A percentile compares a stretch with the other conserved stretches of the same genome.
These are phyloP conservation scores for Diprion similis DNA, from an alignment of 1,140 invertebrate genomes.

Conservation along the genomic window DNA sequence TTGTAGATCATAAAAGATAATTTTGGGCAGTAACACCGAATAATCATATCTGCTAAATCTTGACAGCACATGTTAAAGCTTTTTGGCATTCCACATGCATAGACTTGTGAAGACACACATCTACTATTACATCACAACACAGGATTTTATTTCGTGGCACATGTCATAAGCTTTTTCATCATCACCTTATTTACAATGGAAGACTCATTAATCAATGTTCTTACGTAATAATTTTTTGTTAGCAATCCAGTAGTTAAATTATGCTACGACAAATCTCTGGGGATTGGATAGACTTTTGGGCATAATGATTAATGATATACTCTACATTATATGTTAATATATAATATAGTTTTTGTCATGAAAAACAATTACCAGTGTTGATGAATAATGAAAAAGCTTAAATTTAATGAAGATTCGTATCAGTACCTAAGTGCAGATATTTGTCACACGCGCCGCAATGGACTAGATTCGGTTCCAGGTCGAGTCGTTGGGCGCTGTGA, in stretches of 20 bases:
- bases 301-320: not conserved
- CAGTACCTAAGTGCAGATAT: conserved; percentile 65
- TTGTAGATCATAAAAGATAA: too few species aligned
- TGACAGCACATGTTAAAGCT: too few species aligned
- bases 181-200: too few species aligned
- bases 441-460: conserved; percentile 65
- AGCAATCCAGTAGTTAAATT: not conserved
- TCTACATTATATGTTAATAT: too few species aligned
- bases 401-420: conserved; percentile 42
- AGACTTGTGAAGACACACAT: not conserved
- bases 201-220: not conserved
- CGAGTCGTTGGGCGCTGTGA: conserved; percentile 59
- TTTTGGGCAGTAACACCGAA: too few species aligned
- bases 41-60: too few species aligned
- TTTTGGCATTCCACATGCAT: not conserved
- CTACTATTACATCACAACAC: not conserved
- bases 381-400: conserved; percentile 31
- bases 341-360: not conserved
- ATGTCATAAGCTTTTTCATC: not conserved
- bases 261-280: too few species aligned
- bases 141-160: not conserved
- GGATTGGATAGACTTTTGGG: not conserved
- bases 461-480: conserved; percentile 60
- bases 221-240: not conserved
- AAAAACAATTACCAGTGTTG: conserved; percentile 17